Evolutionary conservation across 53 echinoderm and acorn worm species (phyloP).

Genomic region (Patiria pectinifera): DNA sequence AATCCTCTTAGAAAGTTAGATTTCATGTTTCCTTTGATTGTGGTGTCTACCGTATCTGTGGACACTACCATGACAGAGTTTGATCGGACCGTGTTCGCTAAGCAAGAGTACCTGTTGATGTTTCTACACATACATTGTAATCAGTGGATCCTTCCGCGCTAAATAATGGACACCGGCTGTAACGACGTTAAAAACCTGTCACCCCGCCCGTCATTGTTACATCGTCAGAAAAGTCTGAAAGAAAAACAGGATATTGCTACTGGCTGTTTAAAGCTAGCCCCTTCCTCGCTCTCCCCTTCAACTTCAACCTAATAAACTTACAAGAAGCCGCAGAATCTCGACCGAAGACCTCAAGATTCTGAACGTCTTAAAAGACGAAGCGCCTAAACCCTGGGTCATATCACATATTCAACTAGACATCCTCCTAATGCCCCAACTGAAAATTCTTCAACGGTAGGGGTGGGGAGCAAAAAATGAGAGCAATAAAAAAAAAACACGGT

Average conservation of each 20-base stretch:
- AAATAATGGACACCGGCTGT: background rate
- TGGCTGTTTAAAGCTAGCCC: background rate
- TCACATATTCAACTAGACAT: background rate
- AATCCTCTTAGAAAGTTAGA: too few relatives aligned
- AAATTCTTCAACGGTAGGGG: background rate
- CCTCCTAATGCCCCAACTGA: background rate
- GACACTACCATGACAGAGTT: too few relatives aligned
- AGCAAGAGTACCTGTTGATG: background rate
- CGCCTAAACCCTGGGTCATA: background rate
- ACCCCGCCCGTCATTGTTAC: background rate
- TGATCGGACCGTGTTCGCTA: too few relatives aligned
- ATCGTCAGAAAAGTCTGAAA: background rate
- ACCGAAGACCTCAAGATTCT: background rate
- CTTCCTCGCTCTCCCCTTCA: background rate
- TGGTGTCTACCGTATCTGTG: too few relatives aligned
- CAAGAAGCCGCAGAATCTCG: background rate
- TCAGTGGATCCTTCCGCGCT: background rate
- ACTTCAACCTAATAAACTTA: background rate
- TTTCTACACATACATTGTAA: background rate
- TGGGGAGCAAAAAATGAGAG: background rate
- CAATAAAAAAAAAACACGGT: background rate
- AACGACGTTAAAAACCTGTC: background rate
- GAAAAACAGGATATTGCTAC: conserved; percentile 13
- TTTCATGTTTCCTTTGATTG: too few relatives aligned
- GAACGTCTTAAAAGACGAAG: background rate